Evolutionary conservation across 2,888 invertebrate genomes (phyloP), one percentile per base, ranked within the genome.

Genomic region (Xestia ashworthii): DNA sequence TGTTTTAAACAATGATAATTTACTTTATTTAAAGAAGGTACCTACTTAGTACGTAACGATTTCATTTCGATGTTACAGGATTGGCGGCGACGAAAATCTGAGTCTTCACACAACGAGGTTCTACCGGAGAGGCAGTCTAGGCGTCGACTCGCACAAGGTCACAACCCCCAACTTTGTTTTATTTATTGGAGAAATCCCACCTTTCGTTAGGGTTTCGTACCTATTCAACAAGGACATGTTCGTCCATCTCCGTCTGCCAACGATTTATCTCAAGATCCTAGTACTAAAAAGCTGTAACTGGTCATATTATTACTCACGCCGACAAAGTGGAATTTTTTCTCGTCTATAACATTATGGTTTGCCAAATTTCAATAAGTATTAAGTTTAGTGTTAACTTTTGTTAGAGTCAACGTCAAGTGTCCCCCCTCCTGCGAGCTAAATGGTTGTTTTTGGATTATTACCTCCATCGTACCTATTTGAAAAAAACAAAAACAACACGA

Each of bases 121-220:
- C 82, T 92, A 62, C 90, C 92, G 25, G 91, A 92, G 76, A 86
- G 91, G 58, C 79, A 90, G 65, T 80, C 90, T 74, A 89, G 91
- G 22, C 89, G 91, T 4, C 97, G 97, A 62, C 97, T 97, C 87
- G 95, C 97, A 22, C 97, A 97, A 88, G 90, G 91, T 88, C 78
- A 80, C 41, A 16, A 32, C n/a, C 41, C 12, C 9, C 4, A 38
- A 66, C 25, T 73, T 64, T 16, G 16, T 44, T 44, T 9, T 11
- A 19, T 72, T 25, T 41, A 41, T 19, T 12, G 16, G 32, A 5
- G 22, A 25, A 25, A 11, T 53, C 3, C 53, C 58, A 58, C 16
- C 16, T 8, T 3, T 16, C 12, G 8, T 9, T 32, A 60, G 32
- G 60, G 32, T 60, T 16, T 14, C 14, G n/a, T 55, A n/a, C n/a